Base-by-base conservation (phyloP, 2,888 invertebrate genomes). In the Galerucella calmariensis region DNA sequence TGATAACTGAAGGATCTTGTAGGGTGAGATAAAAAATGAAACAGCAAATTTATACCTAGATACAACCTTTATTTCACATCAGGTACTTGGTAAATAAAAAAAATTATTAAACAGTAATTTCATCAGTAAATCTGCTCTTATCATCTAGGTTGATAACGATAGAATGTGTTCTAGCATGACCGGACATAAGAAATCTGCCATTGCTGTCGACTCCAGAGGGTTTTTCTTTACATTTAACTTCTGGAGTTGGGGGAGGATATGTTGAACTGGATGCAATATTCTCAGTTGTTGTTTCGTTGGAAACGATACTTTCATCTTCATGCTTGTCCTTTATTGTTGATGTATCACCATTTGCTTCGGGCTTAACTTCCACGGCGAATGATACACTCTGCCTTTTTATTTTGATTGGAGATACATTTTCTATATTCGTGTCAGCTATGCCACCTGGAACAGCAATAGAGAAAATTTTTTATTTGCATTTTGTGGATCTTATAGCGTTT, bases 121-220 rank as follows among this genome's bases (percentile, higher is more conserved):
- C 94, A 86, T 94, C 94, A 62, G 94, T 94, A 86, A 94, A 94
- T 82, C 94, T 90, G 86, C 92, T 94, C 84, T 94, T 94, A 87
- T 94, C 94, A 84, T 94, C 94, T 82, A 94, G 88, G 87, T 94
- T 94, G 79, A 94, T 93, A 81, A 94, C 92, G 83, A 94, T 93
- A n/a, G 93, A 92, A 82, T 93, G 93, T 77, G 93, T 93, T 83
- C 92, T 89, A 14, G 93, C 92, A 82, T 93, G 93, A 0, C 93
- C 93, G 10, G 93, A 92, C 81, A 87, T 87, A 53, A 88, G 79
- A 71, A 85, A 82, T 79, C 86, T 82, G 65, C 87, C 87, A 75
- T 85, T 85, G 65, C 81, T 85, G 80, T 86, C 84, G 75, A 76
- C 80, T 53, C 75, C 78, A 69, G 79, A 75, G 69, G 20, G 41